Conservation (phyloP, 2,113 vertebrate species). For the Coturnix japonica region DNA sequence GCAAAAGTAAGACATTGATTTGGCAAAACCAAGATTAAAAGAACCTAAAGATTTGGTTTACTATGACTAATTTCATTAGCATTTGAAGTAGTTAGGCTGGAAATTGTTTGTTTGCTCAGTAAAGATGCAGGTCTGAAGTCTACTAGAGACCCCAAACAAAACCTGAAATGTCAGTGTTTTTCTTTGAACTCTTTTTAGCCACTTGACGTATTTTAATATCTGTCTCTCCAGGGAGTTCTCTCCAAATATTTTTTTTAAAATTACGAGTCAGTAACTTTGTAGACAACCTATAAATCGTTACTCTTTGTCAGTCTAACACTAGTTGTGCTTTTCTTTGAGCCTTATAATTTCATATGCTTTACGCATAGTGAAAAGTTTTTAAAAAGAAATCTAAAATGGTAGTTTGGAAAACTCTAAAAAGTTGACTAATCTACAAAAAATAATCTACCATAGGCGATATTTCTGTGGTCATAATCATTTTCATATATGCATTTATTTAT, state of each 20-base stretch:
- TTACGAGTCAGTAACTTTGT: slow-evolving; percentile 56
- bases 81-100: slow-evolving; percentile 70
- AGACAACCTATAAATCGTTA: slow-evolving; percentile 56
- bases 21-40: slow-evolving; percentile 70
- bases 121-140: slow-evolving; percentile 70
- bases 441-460: slow-evolving; percentile 44
- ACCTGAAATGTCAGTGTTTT: slow-evolving; percentile 67
- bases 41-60: slow-evolving; percentile 69
- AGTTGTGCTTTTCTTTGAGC: slow-evolving; percentile 56
- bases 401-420: slow-evolving; percentile 62
- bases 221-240: slow-evolving; percentile 63
- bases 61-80: slow-evolving; percentile 72
- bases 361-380: slow-evolving; percentile 58
- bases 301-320: slow-evolving; percentile 60
- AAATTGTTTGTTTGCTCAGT: slow-evolving; percentile 74
- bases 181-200: slow-evolving; percentile 69
- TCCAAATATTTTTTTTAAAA: slow-evolving; percentile 64
- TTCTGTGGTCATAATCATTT: slow-evolving; percentile 62
- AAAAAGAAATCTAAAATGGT: slow-evolving; percentile 62
- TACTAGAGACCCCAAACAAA: slow-evolving; percentile 66
- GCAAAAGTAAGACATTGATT: slow-evolving; percentile 90
- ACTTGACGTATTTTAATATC: slow-evolving; percentile 68
- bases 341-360: slow-evolving; percentile 61
- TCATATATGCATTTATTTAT: slow-evolving; percentile 65
- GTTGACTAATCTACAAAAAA: slow-evolving; percentile 57